These are phyloP conservation scores for Sturnira hondurensis DNA, from an alignment of 2,113 vertebrate species.

Conservation along the genomic window DNA sequence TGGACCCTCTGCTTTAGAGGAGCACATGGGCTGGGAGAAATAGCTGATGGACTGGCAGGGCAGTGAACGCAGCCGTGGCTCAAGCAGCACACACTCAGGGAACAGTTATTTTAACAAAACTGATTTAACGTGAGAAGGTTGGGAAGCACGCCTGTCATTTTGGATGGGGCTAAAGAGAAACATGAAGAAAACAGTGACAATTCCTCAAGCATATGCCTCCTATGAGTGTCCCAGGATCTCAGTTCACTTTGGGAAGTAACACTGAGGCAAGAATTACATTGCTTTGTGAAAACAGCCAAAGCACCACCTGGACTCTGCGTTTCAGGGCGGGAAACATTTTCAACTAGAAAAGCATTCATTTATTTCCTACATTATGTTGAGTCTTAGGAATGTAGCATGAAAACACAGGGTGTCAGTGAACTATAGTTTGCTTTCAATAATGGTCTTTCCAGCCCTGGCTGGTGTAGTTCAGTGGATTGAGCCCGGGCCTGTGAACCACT, in stretches of 20 bases:
- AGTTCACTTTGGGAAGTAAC: background rate
- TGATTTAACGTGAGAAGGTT: background rate
- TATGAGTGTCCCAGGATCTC: background rate
- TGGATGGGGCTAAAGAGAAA: background rate
- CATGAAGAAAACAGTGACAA: background rate
- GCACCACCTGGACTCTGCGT: background rate
- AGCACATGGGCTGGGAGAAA: background rate
- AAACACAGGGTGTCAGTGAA: background rate
- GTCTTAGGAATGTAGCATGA: background rate
- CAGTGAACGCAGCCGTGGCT: background rate
- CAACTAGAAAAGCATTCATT: background rate
- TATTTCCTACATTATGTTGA: background rate
- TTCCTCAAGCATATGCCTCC: background rate
- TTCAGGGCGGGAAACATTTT: background rate
- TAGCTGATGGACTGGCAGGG: accelerated
- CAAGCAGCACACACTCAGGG: background rate
- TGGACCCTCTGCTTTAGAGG: background rate
- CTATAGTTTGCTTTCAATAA: background rate
- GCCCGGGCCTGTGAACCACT: too few species aligned
- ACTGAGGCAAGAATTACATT: background rate
- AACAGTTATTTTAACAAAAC: background rate
- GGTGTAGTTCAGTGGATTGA: too few species aligned
- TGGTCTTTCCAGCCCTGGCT: background rate
- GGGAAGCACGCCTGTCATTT: background rate
- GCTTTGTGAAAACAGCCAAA: background rate